Conservation (phyloP, 2,888 invertebrate species). For the Campopleginae sp. region DNA sequence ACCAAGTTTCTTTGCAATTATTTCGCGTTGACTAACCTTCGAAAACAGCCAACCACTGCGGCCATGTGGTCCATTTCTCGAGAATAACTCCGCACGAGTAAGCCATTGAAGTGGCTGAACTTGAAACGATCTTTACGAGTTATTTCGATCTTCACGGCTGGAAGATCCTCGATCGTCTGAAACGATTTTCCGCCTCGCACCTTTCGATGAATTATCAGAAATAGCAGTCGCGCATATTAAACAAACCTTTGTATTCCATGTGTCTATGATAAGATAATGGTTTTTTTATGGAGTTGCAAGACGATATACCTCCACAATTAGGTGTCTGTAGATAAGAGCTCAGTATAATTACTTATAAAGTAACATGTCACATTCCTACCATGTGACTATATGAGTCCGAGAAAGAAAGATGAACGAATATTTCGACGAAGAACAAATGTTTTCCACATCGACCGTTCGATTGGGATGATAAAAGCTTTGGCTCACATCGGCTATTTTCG, state of each 20-base stretch:
- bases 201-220: neutral
- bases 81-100: conserved; percentile 25
- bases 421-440: neutral
- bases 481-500: neutral
- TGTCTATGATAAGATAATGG: conserved; percentile 50
- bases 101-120: conserved; percentile 26
- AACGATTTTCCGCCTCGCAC: neutral
- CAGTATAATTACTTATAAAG: neutral
- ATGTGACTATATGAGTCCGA: neutral
- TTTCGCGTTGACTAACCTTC: conserved; percentile 46
- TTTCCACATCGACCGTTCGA: neutral
- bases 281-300: neutral
- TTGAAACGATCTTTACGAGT: neutral
- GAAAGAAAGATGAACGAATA: neutral
- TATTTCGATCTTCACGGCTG: conserved; percentile 23
- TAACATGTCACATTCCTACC: neutral
- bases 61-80: conserved; percentile 62
- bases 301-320: neutral
- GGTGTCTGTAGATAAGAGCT: neutral
- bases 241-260: conserved; percentile 15
- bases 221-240: neutral
- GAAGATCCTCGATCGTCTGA: conserved; percentile 38
- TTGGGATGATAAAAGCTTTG: neutral
- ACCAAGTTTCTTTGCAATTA: neutral
- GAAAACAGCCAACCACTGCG: conserved; percentile 66